Percentiles rank a stretch among this genome's conserved stretches.
These are phyloP conservation scores for Latrodectus elegans DNA, from an alignment of 2,888 invertebrate genomes.

Conservation along the genomic window DNA sequence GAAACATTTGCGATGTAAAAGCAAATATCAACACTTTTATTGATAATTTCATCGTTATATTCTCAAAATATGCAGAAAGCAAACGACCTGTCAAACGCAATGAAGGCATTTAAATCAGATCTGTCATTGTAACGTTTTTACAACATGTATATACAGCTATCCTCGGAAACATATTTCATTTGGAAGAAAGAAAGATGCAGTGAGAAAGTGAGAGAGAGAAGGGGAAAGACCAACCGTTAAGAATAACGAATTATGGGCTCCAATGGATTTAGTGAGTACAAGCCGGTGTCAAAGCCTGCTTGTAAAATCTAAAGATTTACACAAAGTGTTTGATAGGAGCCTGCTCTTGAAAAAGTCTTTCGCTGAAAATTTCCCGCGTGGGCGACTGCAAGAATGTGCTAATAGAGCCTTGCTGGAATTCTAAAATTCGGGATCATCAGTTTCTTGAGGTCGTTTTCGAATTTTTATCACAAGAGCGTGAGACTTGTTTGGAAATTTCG, in stretches of 20 bases:
- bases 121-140: no score
- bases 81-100: no score
- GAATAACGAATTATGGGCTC: background rate
- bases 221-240: background rate
- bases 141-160: no score
- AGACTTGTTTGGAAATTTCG: background rate
- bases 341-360: conserved; percentile 15
- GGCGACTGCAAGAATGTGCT: background rate
- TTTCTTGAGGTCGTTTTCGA: background rate
- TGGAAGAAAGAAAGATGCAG: no score
- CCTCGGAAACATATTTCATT: no score
- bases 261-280: background rate
- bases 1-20: no score
- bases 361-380: background rate
- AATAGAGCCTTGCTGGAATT: background rate
- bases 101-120: no score
- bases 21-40: no score
- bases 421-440: background rate
- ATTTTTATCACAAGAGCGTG: background rate
- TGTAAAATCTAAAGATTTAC: conserved; percentile 14
- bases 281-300: conserved; percentile 6
- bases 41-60: no score
- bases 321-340: background rate
- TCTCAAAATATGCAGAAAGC: no score
- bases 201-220: no score